Conservation (phyloP, 1,140 invertebrate genomes). For the Brachionus koreanus region DNA sequence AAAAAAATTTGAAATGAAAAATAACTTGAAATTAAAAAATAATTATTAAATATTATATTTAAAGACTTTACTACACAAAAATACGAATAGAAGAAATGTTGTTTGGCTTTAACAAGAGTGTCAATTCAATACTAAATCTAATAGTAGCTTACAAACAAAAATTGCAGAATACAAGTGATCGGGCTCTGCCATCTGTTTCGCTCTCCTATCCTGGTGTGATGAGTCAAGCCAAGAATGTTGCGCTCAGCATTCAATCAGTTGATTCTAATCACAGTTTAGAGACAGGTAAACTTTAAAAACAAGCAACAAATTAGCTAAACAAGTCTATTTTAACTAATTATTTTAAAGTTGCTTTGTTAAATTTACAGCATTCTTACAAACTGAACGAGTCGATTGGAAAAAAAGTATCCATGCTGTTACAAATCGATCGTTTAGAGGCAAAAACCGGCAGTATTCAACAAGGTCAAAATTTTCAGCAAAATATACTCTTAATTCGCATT, state of each 20-base stretch:
- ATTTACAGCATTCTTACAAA: slow-evolving; percentile 34
- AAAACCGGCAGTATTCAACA: neutral
- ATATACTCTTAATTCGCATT: neutral
- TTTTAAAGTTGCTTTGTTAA: neutral
- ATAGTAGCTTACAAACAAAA: slow-evolving; percentile 31
- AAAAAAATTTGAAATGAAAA: too few relatives aligned
- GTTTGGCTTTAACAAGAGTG: slow-evolving; percentile 24
- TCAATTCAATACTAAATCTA: slow-evolving; percentile 27
- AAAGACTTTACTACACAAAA: slow-evolving; percentile 43
- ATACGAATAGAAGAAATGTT: slow-evolving; percentile 36
- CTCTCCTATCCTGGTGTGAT: neutral
- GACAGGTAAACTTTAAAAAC: neutral
- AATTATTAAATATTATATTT: too few relatives aligned
- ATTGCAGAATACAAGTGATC: slow-evolving; percentile 11
- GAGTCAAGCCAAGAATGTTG: neutral
- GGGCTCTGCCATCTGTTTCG: neutral
- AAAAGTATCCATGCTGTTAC: slow-evolving; percentile 26
- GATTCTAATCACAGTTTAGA: neutral
- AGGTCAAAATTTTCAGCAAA: slow-evolving; percentile 12
- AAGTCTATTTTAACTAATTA: neutral
- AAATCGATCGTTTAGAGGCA: slow-evolving; percentile 13
- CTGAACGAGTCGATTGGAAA: slow-evolving; percentile 31
- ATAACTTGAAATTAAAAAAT: too few relatives aligned
- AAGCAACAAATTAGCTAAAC: too few relatives aligned
- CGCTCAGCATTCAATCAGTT: neutral